Evolutionary conservation across 1,140 invertebrate species (phyloP).

Genomic region (Centruroides vittatus): DNA sequence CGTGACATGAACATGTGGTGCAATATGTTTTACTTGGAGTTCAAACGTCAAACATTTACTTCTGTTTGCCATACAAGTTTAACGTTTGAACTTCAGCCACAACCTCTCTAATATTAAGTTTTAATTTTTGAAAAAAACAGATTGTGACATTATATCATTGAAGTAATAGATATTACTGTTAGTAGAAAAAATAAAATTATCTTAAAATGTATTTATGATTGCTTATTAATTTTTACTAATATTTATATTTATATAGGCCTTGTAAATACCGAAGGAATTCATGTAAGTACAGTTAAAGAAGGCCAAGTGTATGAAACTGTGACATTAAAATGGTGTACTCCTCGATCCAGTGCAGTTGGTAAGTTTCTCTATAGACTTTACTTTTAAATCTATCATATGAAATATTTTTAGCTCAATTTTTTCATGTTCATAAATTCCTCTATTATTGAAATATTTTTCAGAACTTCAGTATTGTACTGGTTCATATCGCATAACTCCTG

Average conservation of each 20-base stretch:
- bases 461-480: conserved; percentile 56
- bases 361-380: conserved; percentile 8
- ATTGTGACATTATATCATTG: too few species aligned
- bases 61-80: too few species aligned
- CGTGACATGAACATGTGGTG: too few species aligned
- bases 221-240: too few species aligned
- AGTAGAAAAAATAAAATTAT: too few species aligned
- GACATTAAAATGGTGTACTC: conserved; percentile 91
- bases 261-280: conserved; percentile 28
- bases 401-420: not conserved
- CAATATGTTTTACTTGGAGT: too few species aligned
- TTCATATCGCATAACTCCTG: conserved; percentile 80
- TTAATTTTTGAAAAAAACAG: too few species aligned
- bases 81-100: too few species aligned
- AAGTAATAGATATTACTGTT: too few species aligned
- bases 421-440: not conserved
- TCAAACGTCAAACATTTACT: too few species aligned
- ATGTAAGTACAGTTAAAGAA: conserved; percentile 36
- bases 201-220: too few species aligned
- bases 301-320: conserved; percentile 55
- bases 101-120: too few species aligned
- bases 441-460: conserved; percentile 9
- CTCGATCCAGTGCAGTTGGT: conserved; percentile 58
- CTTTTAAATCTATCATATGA: not conserved
- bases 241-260: conserved; percentile 16